Evolutionary conservation across 37 sponge, comb jelly and placozoan species (phyloP).

Genomic region (Dysidea cf. avara): DNA sequence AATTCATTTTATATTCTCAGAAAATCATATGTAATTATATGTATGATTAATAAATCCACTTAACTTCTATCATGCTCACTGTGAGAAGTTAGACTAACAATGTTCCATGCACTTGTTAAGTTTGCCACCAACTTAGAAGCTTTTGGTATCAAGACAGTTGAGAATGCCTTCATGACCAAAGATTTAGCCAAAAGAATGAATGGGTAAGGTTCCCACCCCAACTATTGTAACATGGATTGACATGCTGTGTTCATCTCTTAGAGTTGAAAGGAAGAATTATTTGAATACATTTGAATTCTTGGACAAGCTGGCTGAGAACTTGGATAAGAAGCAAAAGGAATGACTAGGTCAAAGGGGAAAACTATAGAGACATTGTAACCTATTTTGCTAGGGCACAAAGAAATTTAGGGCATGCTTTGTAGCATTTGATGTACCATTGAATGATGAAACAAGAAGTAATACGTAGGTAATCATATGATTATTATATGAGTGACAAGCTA

Average conservation of each 20-base stretch:
- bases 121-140: conserved; percentile 74
- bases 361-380: background rate
- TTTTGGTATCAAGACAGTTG: conserved; percentile 89
- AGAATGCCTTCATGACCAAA: conserved; percentile 92
- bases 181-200: conserved; percentile 84
- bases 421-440: no score
- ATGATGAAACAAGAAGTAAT: no score
- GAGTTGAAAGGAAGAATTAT: conserved; percentile 77
- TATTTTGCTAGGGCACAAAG: no score
- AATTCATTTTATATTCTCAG: background rate
- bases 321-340: conserved; percentile 51
- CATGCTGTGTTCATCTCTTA: conserved; percentile 6
- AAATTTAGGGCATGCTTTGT: no score
- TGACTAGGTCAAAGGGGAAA: conserved; percentile 2
- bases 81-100: conserved; percentile 91
- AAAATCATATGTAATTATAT: background rate
- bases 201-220: background rate
- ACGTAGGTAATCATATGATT: no score
- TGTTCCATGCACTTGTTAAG: conserved; percentile 34
- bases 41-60: background rate
- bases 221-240: no score
- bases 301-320: conserved; percentile 91
- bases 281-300: conserved; percentile 94
- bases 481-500: no score
- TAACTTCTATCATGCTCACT: conserved; percentile 88